Conservation (phyloP, 2,888 invertebrate genomes). For the Oxystoma pomonae region DNA sequence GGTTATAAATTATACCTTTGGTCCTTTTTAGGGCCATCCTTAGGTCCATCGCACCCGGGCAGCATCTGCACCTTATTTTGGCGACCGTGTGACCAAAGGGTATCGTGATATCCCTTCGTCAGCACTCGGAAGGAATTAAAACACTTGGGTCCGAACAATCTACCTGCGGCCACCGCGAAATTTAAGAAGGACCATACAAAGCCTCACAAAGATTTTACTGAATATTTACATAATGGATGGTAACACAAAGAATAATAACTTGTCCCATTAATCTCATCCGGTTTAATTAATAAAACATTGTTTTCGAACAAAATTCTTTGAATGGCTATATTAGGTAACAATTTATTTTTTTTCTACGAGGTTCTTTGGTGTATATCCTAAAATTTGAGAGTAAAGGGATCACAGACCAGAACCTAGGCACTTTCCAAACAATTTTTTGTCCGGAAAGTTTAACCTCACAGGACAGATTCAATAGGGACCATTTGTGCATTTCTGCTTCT, state of each 20-base stretch:
- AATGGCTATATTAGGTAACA: too few relatives aligned
- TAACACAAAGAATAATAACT: background rate
- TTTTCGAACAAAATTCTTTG: too few relatives aligned
- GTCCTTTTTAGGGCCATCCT: constrained; percentile 21
- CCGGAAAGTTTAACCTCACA: too few relatives aligned
- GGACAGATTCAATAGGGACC: too few relatives aligned
- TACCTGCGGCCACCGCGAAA: background rate
- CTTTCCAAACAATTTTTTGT: too few relatives aligned
- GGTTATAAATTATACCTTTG: constrained; percentile 25
- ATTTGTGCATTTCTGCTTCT: too few relatives aligned
- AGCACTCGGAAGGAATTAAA: background rate
- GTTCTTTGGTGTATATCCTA: too few relatives aligned
- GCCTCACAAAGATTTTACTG: background rate
- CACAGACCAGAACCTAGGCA: too few relatives aligned
- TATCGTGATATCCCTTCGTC: constrained; percentile 30
- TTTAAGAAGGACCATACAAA: background rate
- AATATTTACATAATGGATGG: background rate
- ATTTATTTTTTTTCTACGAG: too few relatives aligned
- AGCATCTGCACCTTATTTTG: constrained; percentile 34
- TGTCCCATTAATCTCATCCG: background rate
- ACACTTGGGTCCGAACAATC: background rate
- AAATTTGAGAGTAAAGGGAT: too few relatives aligned
- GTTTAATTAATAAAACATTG: too few relatives aligned
- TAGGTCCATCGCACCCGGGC: constrained; percentile 25
- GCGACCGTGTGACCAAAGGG: constrained; percentile 39